Evolutionary conservation across 2,113 vertebrate genomes (phyloP).

Genomic region (Ceuthmochares aereus): DNA sequence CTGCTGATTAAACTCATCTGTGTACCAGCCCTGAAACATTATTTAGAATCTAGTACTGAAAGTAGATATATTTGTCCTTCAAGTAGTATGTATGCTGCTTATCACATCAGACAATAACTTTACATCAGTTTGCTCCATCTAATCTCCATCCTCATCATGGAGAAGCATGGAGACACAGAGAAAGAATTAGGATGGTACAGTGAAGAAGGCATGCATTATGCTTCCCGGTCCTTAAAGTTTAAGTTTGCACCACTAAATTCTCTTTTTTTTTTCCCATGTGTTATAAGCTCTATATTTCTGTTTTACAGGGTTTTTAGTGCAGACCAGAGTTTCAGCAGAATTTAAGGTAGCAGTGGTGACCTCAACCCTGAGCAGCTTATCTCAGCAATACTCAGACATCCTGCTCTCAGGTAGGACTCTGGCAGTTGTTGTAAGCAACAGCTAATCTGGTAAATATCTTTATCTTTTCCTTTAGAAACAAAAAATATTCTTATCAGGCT

Average conservation of each 20-base stretch:
- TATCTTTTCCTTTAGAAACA: conserved; percentile 3
- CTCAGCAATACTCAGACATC: neutral
- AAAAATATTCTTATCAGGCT: neutral
- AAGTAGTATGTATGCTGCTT: neutral
- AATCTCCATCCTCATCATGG: neutral
- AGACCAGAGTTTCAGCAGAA: neutral
- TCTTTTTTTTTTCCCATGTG: neutral
- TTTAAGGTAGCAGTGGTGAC: neutral
- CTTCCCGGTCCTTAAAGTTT: neutral
- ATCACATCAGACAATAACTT: neutral
- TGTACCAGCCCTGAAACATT: neutral
- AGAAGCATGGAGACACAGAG: neutral
- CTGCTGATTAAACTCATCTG: neutral
- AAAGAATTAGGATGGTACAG: neutral
- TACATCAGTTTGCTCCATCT: neutral
- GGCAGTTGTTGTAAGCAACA: neutral
- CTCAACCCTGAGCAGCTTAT: neutral
- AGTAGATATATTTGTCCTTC: conserved; percentile 23
- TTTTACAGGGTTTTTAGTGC: neutral
- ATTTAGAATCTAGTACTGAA: neutral
- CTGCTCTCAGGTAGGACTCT: neutral
- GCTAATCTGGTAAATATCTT: neutral
- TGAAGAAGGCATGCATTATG: neutral
- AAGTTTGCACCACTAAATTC: neutral
- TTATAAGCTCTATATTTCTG: neutral